These are phyloP conservation scores for Galaxias olidus DNA, from an alignment of 2,797 vertebrate genomes.

Conservation along the genomic window DNA sequence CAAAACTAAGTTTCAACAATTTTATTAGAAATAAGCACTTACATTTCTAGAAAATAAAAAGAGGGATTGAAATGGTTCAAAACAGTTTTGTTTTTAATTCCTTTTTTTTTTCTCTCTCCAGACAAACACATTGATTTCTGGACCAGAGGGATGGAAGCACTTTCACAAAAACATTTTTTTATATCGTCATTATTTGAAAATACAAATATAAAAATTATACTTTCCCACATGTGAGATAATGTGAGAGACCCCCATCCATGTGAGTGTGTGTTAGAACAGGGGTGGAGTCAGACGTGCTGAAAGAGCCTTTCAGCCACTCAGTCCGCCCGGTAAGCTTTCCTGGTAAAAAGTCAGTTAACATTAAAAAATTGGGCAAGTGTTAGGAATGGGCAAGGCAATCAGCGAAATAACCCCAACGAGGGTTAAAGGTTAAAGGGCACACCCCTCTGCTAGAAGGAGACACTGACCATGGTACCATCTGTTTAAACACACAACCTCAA, in stretches of 20 bases:
- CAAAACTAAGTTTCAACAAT: neutral
- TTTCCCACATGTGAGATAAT: slow-evolving; percentile 97
- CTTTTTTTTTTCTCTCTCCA: slow-evolving; percentile 78
- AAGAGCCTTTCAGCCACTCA: slow-evolving; percentile 91
- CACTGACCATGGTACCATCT: neutral
- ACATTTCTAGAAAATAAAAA: slow-evolving; percentile 53
- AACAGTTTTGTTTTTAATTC: slow-evolving; percentile 83
- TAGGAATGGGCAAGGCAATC: slow-evolving; percentile 69
- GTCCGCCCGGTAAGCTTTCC: slow-evolving; percentile 62
- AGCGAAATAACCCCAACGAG: slow-evolving; percentile 22
- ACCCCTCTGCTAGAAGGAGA: slow-evolving; percentile 19
- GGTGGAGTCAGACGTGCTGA: slow-evolving; percentile 96
- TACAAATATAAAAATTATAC: slow-evolving; percentile 99
- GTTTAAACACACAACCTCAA: slow-evolving; percentile 12
- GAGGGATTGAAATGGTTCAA: slow-evolving; percentile 79
- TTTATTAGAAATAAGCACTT: neutral
- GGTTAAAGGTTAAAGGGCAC: slow-evolving; percentile 4
- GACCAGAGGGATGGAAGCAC: slow-evolving; percentile 99
- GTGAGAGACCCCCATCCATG: slow-evolving; percentile 96
- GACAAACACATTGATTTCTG: slow-evolving; percentile 99
- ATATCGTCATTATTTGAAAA: slow-evolving; percentile 79
- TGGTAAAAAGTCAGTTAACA: slow-evolving; percentile 63
- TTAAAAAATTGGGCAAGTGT: slow-evolving; percentile 70
- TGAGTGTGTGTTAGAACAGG: slow-evolving; percentile 88
- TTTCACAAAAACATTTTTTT: slow-evolving; percentile 93